These are phyloP conservation scores for Paraescarpia echinospica DNA, from an alignment of 1,140 invertebrate species.

Conservation along the genomic window DNA sequence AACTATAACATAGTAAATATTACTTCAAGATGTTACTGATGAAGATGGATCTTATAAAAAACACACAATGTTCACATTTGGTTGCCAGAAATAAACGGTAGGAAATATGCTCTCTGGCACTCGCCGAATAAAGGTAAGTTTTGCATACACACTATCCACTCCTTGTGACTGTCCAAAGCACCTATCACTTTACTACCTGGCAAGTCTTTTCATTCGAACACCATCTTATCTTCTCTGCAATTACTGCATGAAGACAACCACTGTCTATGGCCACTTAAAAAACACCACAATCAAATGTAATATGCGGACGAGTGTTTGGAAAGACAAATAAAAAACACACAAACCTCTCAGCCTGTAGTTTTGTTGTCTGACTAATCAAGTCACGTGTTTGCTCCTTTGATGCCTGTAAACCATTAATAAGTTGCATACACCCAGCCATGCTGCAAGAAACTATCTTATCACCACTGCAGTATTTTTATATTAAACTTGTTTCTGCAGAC, in stretches of 20 bases:
- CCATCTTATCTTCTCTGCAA: neutral
- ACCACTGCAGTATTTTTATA: too few species aligned
- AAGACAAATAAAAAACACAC: constrained; percentile 13
- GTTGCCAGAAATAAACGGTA: neutral
- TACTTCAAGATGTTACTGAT: neutral
- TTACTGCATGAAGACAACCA: too few species aligned
- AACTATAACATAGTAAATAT: neutral
- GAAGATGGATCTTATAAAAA: neutral
- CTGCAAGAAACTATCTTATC: too few species aligned
- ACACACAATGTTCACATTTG: neutral
- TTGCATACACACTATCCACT: too few species aligned
- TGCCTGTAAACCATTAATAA: constrained; percentile 56
- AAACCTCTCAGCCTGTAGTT: constrained; percentile 79
- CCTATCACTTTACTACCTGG: too few species aligned
- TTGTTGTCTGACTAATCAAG: constrained; percentile 83
- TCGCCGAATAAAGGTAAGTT: too few species aligned
- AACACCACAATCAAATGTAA: neutral
- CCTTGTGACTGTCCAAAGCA: too few species aligned
- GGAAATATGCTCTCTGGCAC: neutral
- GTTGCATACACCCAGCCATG: neutral
- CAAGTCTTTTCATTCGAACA: too few species aligned
- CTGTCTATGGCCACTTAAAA: too few species aligned
- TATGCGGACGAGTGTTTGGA: neutral
- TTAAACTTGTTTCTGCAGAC: too few species aligned
- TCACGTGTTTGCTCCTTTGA: constrained; percentile 86